A percentile compares a stretch with the other conserved stretches of the same genome.
These are phyloP conservation scores for Heliconius congener DNA, from an alignment of 1,140 invertebrate species.

Conservation along the genomic window DNA sequence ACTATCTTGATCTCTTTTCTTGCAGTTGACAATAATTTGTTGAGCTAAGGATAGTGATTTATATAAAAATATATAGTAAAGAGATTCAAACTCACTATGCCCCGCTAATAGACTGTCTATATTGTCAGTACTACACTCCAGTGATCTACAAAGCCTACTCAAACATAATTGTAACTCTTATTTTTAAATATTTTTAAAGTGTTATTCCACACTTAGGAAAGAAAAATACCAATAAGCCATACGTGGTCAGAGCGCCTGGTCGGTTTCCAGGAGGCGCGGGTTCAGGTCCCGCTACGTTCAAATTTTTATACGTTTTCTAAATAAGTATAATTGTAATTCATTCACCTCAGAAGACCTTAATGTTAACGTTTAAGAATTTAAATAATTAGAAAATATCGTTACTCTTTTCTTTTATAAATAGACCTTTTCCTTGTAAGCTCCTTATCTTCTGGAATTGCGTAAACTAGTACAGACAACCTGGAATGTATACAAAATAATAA, in stretches of 20 bases:
- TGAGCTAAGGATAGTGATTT: too few relatives aligned
- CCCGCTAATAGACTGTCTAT: slow-evolving; percentile 24
- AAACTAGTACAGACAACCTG: background rate
- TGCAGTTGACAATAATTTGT: too few relatives aligned
- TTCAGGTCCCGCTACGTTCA: too few relatives aligned
- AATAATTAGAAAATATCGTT: slow-evolving; percentile 18
- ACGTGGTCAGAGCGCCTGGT: too few relatives aligned
- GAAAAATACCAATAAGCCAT: too few relatives aligned
- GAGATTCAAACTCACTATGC: too few relatives aligned
- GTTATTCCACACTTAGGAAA: too few relatives aligned
- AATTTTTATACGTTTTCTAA: too few relatives aligned
- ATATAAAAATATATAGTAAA: too few relatives aligned
- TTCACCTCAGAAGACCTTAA: background rate
- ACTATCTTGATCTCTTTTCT: slow-evolving; percentile 12
- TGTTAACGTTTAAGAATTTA: background rate
- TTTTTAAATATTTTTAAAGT: too few relatives aligned
- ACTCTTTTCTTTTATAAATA: slow-evolving; percentile 20
- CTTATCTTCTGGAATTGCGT: slow-evolving; percentile 3
- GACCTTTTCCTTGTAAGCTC: slow-evolving; percentile 22
- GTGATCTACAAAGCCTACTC: slow-evolving; percentile 24
- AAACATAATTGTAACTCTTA: slow-evolving; percentile 34
- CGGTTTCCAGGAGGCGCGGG: too few relatives aligned
- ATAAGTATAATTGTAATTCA: slow-evolving; percentile 23
- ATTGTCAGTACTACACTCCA: slow-evolving; percentile 35
- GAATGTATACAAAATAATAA: slow-evolving; percentile 1